phyloP scores from a whole-genome alignment of 2,888 invertebrate genomes.

The Netelia melanura region DNA sequence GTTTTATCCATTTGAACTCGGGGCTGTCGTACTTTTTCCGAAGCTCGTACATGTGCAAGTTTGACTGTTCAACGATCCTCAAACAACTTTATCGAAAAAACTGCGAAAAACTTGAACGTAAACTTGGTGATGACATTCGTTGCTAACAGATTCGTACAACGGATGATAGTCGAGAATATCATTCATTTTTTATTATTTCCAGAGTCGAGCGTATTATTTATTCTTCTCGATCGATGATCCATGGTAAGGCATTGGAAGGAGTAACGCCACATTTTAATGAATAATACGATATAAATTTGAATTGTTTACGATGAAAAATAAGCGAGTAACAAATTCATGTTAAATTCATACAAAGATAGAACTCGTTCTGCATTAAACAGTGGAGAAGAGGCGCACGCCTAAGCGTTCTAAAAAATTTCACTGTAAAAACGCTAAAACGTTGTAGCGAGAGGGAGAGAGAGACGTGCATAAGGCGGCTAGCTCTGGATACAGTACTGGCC shows the following conservation, averaged over 20 bases:
- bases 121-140: slow-evolving; percentile 1
- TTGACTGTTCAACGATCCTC: background rate
- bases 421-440: slow-evolving; percentile 41
- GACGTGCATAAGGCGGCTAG: background rate
- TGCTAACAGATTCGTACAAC: background rate
- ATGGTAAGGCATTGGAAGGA: too few relatives aligned
- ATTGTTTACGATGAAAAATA: background rate
- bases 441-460: background rate
- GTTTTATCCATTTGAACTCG: slow-evolving; percentile 32
- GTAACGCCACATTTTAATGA: background rate
- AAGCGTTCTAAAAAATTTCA: slow-evolving; percentile 43
- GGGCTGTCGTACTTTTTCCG: slow-evolving; percentile 11
- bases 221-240: too few relatives aligned
- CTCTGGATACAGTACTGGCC: background rate
- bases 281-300: background rate
- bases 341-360: background rate
- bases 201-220: background rate
- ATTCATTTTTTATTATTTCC: background rate
- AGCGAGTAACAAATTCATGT: slow-evolving; percentile 6
- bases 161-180: background rate
- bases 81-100: slow-evolving; percentile 37
- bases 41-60: slow-evolving; percentile 1
- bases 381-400: slow-evolving; percentile 8
- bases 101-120: slow-evolving; percentile 29
- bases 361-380: slow-evolving; percentile 40